Conservation (phyloP, 37 sponge, comb jelly and placozoan genomes). For the Haliclona indistincta region DNA sequence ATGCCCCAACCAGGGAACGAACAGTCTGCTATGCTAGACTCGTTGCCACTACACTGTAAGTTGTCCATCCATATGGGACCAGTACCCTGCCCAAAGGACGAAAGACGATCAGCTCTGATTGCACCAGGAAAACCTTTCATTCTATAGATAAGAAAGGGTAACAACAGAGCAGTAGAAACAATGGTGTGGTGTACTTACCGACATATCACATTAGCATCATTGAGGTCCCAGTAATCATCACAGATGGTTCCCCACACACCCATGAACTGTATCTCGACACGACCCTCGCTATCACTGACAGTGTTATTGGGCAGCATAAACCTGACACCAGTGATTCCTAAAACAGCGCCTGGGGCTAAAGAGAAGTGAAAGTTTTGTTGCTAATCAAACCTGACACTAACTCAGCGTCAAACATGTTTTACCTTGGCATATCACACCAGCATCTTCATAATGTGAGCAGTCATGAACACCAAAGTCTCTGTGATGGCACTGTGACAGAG, state of each 20-base stretch:
- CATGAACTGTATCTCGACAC: not conserved
- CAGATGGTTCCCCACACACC: too few species aligned
- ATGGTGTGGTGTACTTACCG: not conserved
- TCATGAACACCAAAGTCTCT: constrained; percentile 36
- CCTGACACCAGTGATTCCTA: not conserved
- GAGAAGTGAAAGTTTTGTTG: not conserved
- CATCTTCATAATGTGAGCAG: constrained; percentile 71
- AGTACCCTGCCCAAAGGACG: constrained; percentile 1
- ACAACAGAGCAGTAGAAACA: not conserved
- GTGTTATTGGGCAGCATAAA: not conserved
- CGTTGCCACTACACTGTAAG: constrained; percentile 65
- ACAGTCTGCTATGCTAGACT: constrained; percentile 53
- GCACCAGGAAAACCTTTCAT: constrained; percentile 41
- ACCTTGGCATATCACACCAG: constrained; percentile 75
- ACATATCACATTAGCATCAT: constrained; percentile 2
- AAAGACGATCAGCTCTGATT: not conserved
- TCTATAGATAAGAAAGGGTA: constrained; percentile 1
- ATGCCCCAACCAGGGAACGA: constrained; percentile 74
- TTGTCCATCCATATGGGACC: constrained; percentile 76
- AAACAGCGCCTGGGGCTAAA: not conserved
- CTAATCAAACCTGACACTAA: not conserved
- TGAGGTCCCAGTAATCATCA: constrained; percentile 12
- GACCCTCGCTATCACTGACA: not conserved
- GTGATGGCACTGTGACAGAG: constrained; percentile 52
- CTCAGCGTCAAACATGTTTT: not conserved